A percentile compares a stretch with the other conserved stretches of the same genome.
These are phyloP conservation scores for Didymodactylos carnosus DNA, from an alignment of 2,888 invertebrate species.

Conservation along the genomic window DNA sequence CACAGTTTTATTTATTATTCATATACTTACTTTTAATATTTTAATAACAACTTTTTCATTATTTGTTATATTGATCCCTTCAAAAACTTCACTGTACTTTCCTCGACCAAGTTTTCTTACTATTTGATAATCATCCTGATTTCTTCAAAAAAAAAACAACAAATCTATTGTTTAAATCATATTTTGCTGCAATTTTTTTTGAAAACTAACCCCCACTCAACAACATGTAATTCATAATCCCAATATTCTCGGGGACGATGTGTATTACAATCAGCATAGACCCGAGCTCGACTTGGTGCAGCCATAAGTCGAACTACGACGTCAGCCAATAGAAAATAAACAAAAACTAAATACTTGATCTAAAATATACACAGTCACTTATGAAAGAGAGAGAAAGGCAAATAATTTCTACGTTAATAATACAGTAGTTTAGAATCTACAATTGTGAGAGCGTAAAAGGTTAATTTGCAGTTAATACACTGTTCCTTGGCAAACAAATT, in stretches of 20 bases:
- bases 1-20: not conserved
- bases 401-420: too few species aligned
- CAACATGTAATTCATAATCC: slow-evolving; percentile 97
- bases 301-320: slow-evolving; percentile 27
- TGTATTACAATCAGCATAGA: slow-evolving; percentile 94
- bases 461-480: too few species aligned
- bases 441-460: too few species aligned
- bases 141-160: not conserved
- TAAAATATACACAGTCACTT: not conserved
- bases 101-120: slow-evolving; percentile 93
- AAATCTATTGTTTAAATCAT: not conserved
- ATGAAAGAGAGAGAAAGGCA: not conserved
- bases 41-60: slow-evolving; percentile 99
- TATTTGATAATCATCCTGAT: slow-evolving; percentile 77
- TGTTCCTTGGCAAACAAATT: too few species aligned
- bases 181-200: not conserved
- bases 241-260: slow-evolving; percentile 91
- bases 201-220: slow-evolving; percentile 59
- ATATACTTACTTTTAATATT: slow-evolving; percentile 42
- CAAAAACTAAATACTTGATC: not conserved
- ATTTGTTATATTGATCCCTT: slow-evolving; percentile 90
- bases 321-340: not conserved
- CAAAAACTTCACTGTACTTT: slow-evolving; percentile 99
- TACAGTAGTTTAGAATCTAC: too few species aligned
- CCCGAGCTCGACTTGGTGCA: slow-evolving; percentile 56